Evolutionary conservation across 1,140 invertebrate genomes (phyloP), one percentile per base, ranked within the genome.

Genomic region (Nasonia longicornis): DNA sequence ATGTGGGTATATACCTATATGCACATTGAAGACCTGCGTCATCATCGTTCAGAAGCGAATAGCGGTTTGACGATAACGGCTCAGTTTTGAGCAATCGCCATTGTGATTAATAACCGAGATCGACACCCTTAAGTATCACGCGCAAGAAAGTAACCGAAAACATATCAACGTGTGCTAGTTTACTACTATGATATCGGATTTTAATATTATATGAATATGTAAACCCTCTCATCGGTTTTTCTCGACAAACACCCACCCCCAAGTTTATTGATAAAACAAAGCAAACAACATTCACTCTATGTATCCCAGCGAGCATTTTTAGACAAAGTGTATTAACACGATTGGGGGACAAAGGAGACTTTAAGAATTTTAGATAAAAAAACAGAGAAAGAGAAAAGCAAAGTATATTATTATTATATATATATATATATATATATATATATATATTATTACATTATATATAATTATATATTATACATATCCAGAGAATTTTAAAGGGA

Each of bases 391-490:
- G 22, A 31, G 64, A 29, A 67, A 67, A 67, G 64, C 52, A 20
- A 67, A 67, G 64, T 67, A 71, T 71, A 71, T 71, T 20, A 31
- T n/a, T n/a, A n/a, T 31, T 71, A 73, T 73, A n/a, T 73, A 26
- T 1, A 73, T 52, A 71, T 31, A 35, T 3, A 48, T 26, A n/a
- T 10, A 73, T 48, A 73, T 48, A 48, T 73, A 48, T 22, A 72
- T 20, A 45, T 22, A 73, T 73, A 73, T 73, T 66, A n/a, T 22
- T 26, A 66, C 11, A 66, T 66, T 14, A 26, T 12, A 67, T 38
- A 67, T 38, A 35, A 35, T 35, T 35, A 35, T 48, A 73, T 73
- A 73, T 48, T 73, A 73, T 73, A 73, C 71, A 73, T 73, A 73
- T 71, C 70, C 22, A 71, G 66, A 58, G 66, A 69, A 35, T 31